Base-by-base conservation (phyloP, 2,888 invertebrate genomes). In the Gibbula magus region DNA sequence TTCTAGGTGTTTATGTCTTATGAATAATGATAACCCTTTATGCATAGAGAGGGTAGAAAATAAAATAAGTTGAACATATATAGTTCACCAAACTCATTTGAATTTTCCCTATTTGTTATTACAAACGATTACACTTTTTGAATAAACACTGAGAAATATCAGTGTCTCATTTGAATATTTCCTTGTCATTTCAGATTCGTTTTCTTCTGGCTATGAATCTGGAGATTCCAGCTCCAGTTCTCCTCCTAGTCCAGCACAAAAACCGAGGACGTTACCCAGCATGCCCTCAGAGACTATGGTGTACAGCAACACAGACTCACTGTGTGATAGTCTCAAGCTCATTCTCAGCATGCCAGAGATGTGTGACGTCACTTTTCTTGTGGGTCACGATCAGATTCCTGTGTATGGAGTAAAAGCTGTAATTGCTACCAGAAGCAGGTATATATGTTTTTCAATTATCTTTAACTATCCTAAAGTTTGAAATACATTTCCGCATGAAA, bases 361-460 rank as follows among this genome's bases (percentile, higher is more conserved):
- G 70, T 70, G 70, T 70, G 39, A 70, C 39, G 70, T 70, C 39
- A 70, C 70, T n/a, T 70, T 70, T 39, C 70, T 70, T n/a, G 70
- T 39, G 20, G 70, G 70, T 3, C 2, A 70, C 35, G 18, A 35
- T 3, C 70, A 70, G 39, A 35, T 70, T 39, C 70, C 70, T 35
- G 70, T 39, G 20, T 39, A 70, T 39, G 70, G 70, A 13, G 25
- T 70, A 3, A 70, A 35, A 20, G 70, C 70, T 20, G 35, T 70
- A 16, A 29, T 70, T 32, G 70, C 70, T 18, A 70, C 70, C 8
- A 35, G 70, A n/a, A 70, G 70, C 70, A 70, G 70, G 70, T 70
- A 70, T 10, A 45, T 45, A 45, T 10, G 10, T 13, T 10, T 45
- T 7, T 13, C 35, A 35, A 35, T n/a, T n/a, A n/a, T n/a, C n/a